Evolutionary conservation across 2,113 vertebrate genomes (phyloP).

Genomic region (Istiophorus platypterus): DNA sequence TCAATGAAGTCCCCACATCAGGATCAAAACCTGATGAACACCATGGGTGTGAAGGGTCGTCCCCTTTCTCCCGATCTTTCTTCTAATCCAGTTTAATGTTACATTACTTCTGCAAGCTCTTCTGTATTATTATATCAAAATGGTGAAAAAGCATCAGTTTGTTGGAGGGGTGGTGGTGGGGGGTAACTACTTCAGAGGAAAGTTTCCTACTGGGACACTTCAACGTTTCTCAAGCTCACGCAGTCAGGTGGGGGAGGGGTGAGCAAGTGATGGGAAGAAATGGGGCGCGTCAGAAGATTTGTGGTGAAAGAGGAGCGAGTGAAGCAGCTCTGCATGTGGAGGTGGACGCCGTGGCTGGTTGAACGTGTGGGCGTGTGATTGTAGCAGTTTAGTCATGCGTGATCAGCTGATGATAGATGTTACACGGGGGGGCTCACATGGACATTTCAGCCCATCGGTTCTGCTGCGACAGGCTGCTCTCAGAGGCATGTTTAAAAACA

Average conservation of each 20-base stretch:
- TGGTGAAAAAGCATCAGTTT: conserved; percentile 17
- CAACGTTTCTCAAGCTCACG: conserved; percentile 29
- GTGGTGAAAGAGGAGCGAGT: conserved; percentile 31
- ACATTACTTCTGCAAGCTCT: background rate
- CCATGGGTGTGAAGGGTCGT: no score
- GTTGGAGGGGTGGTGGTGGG: background rate
- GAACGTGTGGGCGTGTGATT: conserved; percentile 32
- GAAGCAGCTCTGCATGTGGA: conserved; percentile 22
- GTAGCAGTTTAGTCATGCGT: conserved; percentile 58
- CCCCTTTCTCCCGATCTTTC: no score
- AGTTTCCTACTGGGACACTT: conserved; percentile 48
- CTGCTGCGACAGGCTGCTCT: background rate
- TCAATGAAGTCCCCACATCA: no score
- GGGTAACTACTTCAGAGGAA: conserved; percentile 5
- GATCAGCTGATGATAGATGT: conserved; percentile 38
- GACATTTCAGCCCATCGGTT: background rate
- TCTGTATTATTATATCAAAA: conserved; percentile 1
- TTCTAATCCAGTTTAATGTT: background rate
- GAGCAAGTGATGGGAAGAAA: conserved; percentile 26
- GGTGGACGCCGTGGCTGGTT: conserved; percentile 29
- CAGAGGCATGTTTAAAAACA: background rate
- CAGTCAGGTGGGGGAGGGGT: conserved; percentile 14
- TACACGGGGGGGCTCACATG: conserved; percentile 35
- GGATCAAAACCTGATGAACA: no score
- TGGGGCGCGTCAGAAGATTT: conserved; percentile 39